phyloP scores from a whole-genome alignment of 2,888 invertebrate species.

The Chymomyza fuscimana region DNA sequence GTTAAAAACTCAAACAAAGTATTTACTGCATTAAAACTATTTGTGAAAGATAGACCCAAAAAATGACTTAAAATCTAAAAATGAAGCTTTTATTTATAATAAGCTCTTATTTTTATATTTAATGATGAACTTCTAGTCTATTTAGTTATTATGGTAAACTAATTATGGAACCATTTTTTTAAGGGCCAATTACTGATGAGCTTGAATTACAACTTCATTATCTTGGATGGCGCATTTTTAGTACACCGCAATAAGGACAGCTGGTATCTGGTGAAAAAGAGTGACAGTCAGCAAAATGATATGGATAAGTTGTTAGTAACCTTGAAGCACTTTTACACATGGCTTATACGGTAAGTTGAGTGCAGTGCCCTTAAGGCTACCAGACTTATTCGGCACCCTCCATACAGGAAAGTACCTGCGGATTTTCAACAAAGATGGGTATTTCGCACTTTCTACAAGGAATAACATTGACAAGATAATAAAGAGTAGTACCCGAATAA shows the following conservation, averaged over 20 bases:
- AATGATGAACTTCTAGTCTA: too few species aligned
- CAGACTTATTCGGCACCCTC: neutral
- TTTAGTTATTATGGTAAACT: too few species aligned
- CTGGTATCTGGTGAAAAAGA: constrained; percentile 10
- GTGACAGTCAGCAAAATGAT: too few species aligned
- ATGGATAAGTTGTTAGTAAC: neutral
- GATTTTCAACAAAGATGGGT: constrained; percentile 8
- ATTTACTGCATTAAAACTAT: too few species aligned
- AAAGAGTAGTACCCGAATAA: too few species aligned
- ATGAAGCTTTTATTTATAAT: too few species aligned
- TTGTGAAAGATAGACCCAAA: too few species aligned
- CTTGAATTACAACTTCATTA: constrained; percentile 34
- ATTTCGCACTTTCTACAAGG: neutral
- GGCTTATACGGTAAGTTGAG: neutral
- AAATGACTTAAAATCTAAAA: too few species aligned
- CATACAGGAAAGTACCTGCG: constrained; percentile 4
- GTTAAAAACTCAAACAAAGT: too few species aligned
- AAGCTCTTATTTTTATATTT: too few species aligned
- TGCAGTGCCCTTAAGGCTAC: neutral
- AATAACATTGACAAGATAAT: too few species aligned
- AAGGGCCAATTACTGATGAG: constrained; percentile 22
- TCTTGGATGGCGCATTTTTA: constrained; percentile 39
- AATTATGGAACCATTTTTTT: neutral
- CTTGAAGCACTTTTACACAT: constrained; percentile 19
- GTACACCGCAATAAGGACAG: constrained; percentile 32